Evolutionary conservation across 2,888 invertebrate species (phyloP).

Genomic region (Nomada ruficornis): DNA sequence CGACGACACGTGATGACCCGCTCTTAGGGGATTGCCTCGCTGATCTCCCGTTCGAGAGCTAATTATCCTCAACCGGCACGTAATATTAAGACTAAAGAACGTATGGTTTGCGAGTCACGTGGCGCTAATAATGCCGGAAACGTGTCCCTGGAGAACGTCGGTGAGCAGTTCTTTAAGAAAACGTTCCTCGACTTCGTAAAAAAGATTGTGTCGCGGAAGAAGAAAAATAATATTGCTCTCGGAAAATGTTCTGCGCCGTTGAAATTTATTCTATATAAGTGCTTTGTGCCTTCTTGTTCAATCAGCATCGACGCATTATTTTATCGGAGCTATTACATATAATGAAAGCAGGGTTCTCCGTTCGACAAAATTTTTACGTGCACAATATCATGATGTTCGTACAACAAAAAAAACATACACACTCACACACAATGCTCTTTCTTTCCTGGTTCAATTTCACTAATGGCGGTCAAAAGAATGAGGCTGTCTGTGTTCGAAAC

Average conservation of each 20-base stretch:
- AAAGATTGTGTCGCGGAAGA: too few relatives aligned
- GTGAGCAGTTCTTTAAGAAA: constrained; percentile 27
- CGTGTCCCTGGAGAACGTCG: constrained; percentile 33
- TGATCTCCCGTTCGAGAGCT: constrained; percentile 34
- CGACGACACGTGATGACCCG: constrained; percentile 50
- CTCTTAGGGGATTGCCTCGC: constrained; percentile 16
- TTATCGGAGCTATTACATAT: neutral
- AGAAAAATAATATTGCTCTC: too few relatives aligned
- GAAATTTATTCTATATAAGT: too few relatives aligned
- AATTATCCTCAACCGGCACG: constrained; percentile 47
- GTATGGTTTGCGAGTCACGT: constrained; percentile 40
- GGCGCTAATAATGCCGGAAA: constrained; percentile 48
- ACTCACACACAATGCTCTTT: constrained; percentile 22
- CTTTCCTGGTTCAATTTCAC: constrained; percentile 51
- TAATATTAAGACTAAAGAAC: constrained; percentile 31
- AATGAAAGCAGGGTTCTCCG: neutral
- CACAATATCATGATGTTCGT: neutral
- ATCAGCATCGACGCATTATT: neutral
- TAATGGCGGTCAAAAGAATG: constrained; percentile 52
- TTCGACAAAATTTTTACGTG: constrained; percentile 23
- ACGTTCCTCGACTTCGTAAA: constrained; percentile 46
- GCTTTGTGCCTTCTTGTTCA: neutral
- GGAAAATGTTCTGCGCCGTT: too few relatives aligned
- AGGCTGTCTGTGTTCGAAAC: constrained; percentile 17
- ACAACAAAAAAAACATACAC: neutral